Evolutionary conservation across 2,113 vertebrate species (phyloP).

Genomic region (Dendropsophus ebraccatus): DNA sequence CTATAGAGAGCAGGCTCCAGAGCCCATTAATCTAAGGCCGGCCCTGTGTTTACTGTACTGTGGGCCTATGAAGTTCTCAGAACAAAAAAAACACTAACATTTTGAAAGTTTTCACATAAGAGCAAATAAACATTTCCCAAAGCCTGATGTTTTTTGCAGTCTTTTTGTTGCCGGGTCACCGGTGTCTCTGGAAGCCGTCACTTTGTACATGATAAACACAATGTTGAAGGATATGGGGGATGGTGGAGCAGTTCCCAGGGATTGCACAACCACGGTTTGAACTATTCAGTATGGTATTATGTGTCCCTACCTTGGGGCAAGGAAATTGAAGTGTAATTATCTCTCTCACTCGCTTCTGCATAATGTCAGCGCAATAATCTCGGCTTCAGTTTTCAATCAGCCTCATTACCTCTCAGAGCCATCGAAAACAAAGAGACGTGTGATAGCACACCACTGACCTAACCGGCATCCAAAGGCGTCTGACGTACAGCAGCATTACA

Average conservation of each 20-base stretch:
- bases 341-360: conserved; percentile 36
- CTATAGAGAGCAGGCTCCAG: conserved; percentile 39
- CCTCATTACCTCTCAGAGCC: conserved; percentile 22
- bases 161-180: conserved; percentile 3
- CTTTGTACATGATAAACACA: conserved; percentile 34
- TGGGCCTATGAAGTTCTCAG: not conserved
- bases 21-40: conserved; percentile 10
- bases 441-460: conserved; percentile 19
- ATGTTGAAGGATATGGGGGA: conserved; percentile 26
- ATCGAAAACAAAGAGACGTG: conserved; percentile 25
- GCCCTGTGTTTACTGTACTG: conserved; percentile 13
- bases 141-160: not conserved
- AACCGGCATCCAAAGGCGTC: conserved; percentile 7
- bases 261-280: conserved; percentile 46
- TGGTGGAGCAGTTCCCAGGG: not conserved
- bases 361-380: conserved; percentile 48
- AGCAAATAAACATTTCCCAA: conserved; percentile 39
- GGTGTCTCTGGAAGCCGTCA: conserved; percentile 51
- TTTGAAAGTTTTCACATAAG: conserved; percentile 32
- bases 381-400: conserved; percentile 16
- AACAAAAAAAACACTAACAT: conserved; percentile 13
- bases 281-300: conserved; percentile 49
- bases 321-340: conserved; percentile 50
- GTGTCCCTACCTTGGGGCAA: conserved; percentile 48
- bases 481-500: not conserved